These are phyloP conservation scores for Campoletis sonorensis DNA, from an alignment of 1,140 invertebrate genomes.

Conservation along the genomic window DNA sequence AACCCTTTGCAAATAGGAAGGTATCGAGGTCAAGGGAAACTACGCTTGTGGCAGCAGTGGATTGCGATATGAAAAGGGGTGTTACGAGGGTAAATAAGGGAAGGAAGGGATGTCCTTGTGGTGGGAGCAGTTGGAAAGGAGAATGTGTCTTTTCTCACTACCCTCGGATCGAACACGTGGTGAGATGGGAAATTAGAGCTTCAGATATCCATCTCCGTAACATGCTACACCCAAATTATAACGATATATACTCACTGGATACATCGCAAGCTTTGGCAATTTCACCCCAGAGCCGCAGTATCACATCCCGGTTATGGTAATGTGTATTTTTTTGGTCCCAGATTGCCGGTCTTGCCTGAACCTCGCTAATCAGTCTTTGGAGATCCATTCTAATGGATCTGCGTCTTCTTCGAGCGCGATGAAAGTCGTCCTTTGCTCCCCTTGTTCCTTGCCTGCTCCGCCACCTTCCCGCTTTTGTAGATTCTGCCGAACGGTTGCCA, in stretches of 20 bases:
- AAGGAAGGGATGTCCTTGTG: not conserved
- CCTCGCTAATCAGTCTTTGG: slow-evolving; percentile 64
- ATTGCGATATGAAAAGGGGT: not conserved
- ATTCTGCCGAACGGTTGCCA: too few relatives aligned
- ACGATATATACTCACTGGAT: slow-evolving; percentile 62
- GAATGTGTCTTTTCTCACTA: not conserved
- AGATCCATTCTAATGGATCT: slow-evolving; percentile 62
- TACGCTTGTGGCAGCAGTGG: not conserved
- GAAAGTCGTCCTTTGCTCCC: not conserved
- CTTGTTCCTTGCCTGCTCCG: slow-evolving; percentile 33
- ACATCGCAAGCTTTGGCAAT: slow-evolving; percentile 65
- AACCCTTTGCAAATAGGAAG: not conserved
- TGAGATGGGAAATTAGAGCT: not conserved
- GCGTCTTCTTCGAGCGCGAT: not conserved
- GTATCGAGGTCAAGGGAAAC: slow-evolving; percentile 21
- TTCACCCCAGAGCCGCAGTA: slow-evolving; percentile 66
- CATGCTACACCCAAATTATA: not conserved
- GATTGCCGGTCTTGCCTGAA: slow-evolving; percentile 65
- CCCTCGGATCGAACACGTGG: slow-evolving; percentile 31
- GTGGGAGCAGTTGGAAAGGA: not conserved
- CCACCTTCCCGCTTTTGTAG: too few relatives aligned
- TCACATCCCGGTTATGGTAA: slow-evolving; percentile 66
- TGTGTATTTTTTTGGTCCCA: slow-evolving; percentile 68
- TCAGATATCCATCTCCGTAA: not conserved
- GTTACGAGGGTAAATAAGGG: not conserved